Base-by-base conservation (phyloP, 2,113 vertebrate genomes). In the Catharus minimus region DNA sequence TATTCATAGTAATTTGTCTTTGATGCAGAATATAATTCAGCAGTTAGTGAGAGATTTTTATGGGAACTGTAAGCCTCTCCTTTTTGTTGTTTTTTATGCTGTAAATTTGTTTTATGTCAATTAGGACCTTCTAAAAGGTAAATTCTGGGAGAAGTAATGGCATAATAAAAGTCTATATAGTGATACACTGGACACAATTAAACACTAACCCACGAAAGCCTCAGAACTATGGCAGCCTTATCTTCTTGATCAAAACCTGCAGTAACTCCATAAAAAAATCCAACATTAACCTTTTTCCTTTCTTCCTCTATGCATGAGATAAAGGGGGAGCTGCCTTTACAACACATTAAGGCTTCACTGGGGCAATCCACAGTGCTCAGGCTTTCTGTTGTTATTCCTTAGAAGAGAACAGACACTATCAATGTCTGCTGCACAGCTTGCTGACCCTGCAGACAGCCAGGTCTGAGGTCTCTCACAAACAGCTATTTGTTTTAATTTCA, bases 1-100 rank as follows among this genome's bases (percentile, higher is more conserved):
- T 85, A 73, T 67, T 91, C 75, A 78, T 39, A 90, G 69, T 87
- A 86, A 68, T 96, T 95, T 92, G 55, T 36, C 65, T 95, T 94
- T 91, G 73, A 93, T 82, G 47, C 55, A 95, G 69, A 94, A 67
- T 50, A 82, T 93, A 95, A 87, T 23, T 90, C 91, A 97, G 96
- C 97, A 93, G 90, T 96, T 97, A 95, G 89, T 88, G 53, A 93
- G 77, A 97, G 86, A 96, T 93, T 81, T 28, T 93, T 66, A 96
- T 10, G 82, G 67, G 49, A 92, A 87, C 30, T 69, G 58, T 68
- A 93, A 94, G 74, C 38, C 85, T 92, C 89, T 94, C 52, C 30
- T 93, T 94, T 92, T 28, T 28, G 64, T 66, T 53, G 68, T 20
- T 81, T 93, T 74, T 84, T 41, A 75, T 39, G 49, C 27, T 77